Base-by-base conservation (phyloP, 30 jellyfish, hydroid and myxozoan genomes). In the Nemopilema nomurai region DNA sequence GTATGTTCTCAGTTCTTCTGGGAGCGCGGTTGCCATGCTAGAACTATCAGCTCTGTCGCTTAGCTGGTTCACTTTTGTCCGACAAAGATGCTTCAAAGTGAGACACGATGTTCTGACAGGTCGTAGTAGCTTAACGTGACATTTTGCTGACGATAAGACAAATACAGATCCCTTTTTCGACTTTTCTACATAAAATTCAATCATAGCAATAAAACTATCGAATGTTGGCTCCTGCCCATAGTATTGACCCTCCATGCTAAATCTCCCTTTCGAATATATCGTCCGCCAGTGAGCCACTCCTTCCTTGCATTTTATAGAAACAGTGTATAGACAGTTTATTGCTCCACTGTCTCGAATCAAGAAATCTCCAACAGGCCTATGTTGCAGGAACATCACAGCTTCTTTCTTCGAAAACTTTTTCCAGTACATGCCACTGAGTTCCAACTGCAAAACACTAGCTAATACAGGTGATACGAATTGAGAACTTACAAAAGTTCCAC, bases 401-500 rank as follows among this genome's bases (percentile, higher is more conserved):
- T 83, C 86, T 26, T 53, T 71, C 57, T 67, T 76, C 1, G 91
- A 21, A 18, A 29, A 8, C 32, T 71, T 83, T 27, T 62, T 28
- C 91, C 91, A 83, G 30, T 83, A 83, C 80, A 83, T 69, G 62
- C 91, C 91, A 72, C 91, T 83, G 50, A 49, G 23, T 30, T 77
- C 69, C 49, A 77, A 69, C 50, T 77, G 74, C 49, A 64, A 22
- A 6, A 73, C 22, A 30, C 4, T 41, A 23, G 50, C 23, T 21
- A 8, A 33, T 17, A 73, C 25, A 30, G 81, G 26, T 8, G 31
- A 20, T 6, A 16, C 83, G 8, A 20, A 33, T 0, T 67, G 24
- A 49, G 87, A 16, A 51, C 28, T 64, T 18, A 51, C 65, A n/a
- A 77, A 9, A 52, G 62, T n/a, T 19, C 20, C 76, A 77, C 33